phyloP scores from a whole-genome alignment of 2,797 vertebrate species.

The Pteronotus mesoamericanus region DNA sequence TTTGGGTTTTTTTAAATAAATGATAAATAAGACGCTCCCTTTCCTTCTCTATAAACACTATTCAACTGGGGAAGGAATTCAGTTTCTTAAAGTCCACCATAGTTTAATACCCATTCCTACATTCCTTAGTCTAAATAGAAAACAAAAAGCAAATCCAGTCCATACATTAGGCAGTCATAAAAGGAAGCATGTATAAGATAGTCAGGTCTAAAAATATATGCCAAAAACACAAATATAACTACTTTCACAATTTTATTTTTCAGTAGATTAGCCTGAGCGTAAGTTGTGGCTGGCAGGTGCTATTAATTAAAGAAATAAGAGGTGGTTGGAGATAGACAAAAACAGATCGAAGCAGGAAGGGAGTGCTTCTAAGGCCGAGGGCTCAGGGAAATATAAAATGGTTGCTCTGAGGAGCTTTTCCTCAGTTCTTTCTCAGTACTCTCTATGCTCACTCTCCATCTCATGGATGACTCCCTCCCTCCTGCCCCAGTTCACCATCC shows the following conservation, averaged over 20 bases:
- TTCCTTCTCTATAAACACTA: conserved; percentile 13
- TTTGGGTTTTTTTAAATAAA: not conserved
- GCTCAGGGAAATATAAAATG: not conserved
- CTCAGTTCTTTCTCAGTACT: not conserved
- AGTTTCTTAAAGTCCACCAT: not conserved
- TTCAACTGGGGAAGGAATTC: not conserved
- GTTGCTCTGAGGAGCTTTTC: not conserved
- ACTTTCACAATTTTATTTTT: not conserved
- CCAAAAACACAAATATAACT: not conserved
- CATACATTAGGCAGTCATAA: not conserved
- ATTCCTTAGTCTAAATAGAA: not conserved
- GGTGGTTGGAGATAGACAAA: not conserved
- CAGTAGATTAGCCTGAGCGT: not conserved
- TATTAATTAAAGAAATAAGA: not conserved
- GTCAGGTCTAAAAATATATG: not conserved
- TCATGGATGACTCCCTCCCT: not conserved
- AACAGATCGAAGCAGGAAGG: not conserved
- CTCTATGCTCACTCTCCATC: not conserved
- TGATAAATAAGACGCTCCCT: not conserved
- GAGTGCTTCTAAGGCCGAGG: not conserved
- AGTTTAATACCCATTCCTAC: not conserved
- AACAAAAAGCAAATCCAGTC: not conserved
- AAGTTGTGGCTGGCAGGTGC: not conserved
- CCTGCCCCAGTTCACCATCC: not conserved
- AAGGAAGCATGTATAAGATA: not conserved